A percentile compares a stretch with the other conserved stretches of the same genome.
These are phyloP conservation scores for Onychostruthus taczanowskii DNA, from an alignment of 2,113 vertebrate genomes.

Conservation along the genomic window DNA sequence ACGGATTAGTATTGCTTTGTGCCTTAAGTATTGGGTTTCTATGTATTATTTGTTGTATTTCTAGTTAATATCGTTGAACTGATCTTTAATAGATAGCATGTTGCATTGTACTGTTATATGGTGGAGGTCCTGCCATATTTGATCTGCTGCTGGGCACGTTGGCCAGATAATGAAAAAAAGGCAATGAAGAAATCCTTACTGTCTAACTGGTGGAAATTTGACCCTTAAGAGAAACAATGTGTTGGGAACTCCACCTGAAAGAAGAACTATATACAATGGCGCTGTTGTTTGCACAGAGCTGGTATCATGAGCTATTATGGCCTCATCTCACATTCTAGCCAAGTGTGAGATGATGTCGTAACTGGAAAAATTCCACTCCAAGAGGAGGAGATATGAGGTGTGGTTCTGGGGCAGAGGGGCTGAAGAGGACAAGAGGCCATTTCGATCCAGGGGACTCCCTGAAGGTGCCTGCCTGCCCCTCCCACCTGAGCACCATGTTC, in stretches of 20 bases:
- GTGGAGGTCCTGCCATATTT: neutral
- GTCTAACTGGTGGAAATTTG: neutral
- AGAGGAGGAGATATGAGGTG: neutral
- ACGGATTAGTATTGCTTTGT: neutral
- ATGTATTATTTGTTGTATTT: neutral
- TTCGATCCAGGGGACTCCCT: neutral
- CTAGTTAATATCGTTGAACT: neutral
- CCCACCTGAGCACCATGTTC: neutral
- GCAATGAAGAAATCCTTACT: neutral
- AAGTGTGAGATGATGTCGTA: neutral
- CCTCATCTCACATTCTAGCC: neutral
- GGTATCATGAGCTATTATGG: rapidly evolving
- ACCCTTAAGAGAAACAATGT: neutral
- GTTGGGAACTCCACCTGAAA: neutral
- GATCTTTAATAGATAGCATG: no score
- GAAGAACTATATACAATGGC: neutral
- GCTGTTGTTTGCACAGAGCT: neutral
- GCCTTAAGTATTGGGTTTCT: neutral
- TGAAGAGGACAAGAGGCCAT: neutral
- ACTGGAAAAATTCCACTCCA: neutral
- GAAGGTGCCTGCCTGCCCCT: neutral
- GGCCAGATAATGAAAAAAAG: neutral
- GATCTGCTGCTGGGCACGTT: rapidly evolving
- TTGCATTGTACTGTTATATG: no score
- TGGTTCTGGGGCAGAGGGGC: neutral